Base-by-base conservation (phyloP, 1,140 invertebrate species). In the Sarcophaga bullata region DNA sequence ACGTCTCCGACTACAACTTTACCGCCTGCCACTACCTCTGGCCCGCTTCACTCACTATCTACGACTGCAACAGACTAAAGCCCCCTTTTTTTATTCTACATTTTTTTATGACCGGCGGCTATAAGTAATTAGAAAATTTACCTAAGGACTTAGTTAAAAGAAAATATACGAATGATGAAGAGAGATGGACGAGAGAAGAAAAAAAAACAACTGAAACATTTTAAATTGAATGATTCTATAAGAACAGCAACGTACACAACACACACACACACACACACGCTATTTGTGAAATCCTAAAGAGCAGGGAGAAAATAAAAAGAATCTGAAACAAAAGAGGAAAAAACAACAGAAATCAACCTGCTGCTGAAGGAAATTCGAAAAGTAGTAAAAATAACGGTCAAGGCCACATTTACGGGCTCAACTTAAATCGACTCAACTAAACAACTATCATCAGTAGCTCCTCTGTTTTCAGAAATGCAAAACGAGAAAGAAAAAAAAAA, bases 41-140 rank as follows among this genome's bases (percentile, higher is more conserved):
- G n/a, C n/a, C n/a, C n/a, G n/a, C n/a, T n/a, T n/a, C n/a, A n/a
- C n/a, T n/a, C n/a, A 54, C 9, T 54, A 54, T 11, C 52, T 2
- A 37, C 25, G 25, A 4, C 25, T 54, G 9, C 15, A 11, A 11
- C 52, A 54, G 52, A 54, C 15, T 54, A 15, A 11, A 15, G 7
- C 8, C 19, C 15, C 15, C 15, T 68, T 68, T 68, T 68, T 13
- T 15, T 13, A n/a, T 68, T 68, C 9, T 68, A 13, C 58, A 68
- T 68, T 13, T 68, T n/a, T 48, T 50, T 50, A 17, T 15, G 15
- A 1, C 46, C 47, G 13, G 46, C 73, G 49, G 73, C 73, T 3
- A 47, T 48, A 76, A 76, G 73, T 76, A 76, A 76, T 76, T 76
- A 76, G 73, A 76, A 76, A 76, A 76, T 76, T 76, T 76, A 76